Evolutionary conservation across 2,113 vertebrate species (phyloP).

Genomic region (Ceratotherium simum): DNA sequence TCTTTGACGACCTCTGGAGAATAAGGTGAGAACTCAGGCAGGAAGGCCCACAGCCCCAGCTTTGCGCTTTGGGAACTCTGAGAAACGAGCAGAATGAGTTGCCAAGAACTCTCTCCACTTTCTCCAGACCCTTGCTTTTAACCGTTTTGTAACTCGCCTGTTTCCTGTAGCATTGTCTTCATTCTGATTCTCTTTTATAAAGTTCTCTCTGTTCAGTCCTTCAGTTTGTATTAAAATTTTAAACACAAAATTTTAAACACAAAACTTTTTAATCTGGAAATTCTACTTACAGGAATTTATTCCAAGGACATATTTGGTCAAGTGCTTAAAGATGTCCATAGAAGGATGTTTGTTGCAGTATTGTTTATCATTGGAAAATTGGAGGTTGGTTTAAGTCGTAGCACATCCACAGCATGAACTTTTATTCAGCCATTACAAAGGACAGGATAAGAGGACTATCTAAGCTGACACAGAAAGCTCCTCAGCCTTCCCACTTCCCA

Average conservation of each 20-base stretch:
- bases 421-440: background rate
- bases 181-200: background rate
- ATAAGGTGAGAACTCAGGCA: slow-evolving; percentile 90
- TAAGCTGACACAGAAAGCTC: background rate
- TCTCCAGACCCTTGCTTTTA: background rate
- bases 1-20: slow-evolving; percentile 98
- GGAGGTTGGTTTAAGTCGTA: background rate
- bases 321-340: background rate
- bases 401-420: background rate
- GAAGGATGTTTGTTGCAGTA: background rate
- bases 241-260: background rate
- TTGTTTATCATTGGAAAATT: slow-evolving; percentile 3
- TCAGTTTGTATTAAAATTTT: background rate
- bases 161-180: background rate
- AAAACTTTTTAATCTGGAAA: background rate
- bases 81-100: background rate
- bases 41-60: background rate
- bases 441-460: background rate
- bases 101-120: background rate
- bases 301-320: slow-evolving; percentile 1
- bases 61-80: background rate
- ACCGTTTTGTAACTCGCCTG: background rate
- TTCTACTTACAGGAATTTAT: slow-evolving; percentile 5
- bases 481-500: background rate
- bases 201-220: background rate